A percentile compares a stretch with the other conserved stretches of the same genome.
Evolutionary conservation across 2,888 invertebrate species (phyloP).

Genomic region (Brachylomia viminalis): DNA sequence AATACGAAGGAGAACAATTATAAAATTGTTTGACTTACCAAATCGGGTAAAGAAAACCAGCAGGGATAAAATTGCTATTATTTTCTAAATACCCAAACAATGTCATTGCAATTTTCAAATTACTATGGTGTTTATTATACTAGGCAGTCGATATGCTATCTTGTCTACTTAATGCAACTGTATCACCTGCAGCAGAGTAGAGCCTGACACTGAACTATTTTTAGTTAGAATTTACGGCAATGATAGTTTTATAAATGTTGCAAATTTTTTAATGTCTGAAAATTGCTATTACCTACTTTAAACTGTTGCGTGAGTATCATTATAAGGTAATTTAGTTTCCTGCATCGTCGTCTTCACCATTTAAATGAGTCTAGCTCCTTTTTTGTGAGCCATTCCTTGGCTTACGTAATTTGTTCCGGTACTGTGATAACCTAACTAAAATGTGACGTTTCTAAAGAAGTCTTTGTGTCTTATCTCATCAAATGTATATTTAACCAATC

Average conservation of each 20-base stretch:
- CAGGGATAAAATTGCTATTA: not conserved
- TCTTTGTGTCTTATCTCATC: not conserved
- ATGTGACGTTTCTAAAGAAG: not conserved
- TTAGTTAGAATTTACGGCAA: conserved; percentile 49
- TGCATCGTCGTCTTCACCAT: not conserved
- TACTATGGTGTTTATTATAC: conserved; percentile 26
- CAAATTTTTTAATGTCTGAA: conserved; percentile 22
- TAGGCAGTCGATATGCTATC: conserved; percentile 32
- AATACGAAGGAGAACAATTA: not conserved
- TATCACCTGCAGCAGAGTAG: conserved; percentile 62
- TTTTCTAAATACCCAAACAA: conserved; percentile 22
- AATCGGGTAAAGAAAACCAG: not conserved
- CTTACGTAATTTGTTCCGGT: not conserved
- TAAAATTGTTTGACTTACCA: not conserved
- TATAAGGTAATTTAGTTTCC: conserved; percentile 8
- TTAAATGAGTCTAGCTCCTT: not conserved
- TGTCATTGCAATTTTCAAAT: conserved; percentile 45
- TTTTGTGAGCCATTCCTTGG: too few species aligned
- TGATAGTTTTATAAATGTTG: conserved; percentile 45
- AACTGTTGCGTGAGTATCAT: conserved; percentile 17
- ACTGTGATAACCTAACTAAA: not conserved
- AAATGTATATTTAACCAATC: conserved; percentile 26
- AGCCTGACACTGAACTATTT: conserved; percentile 39
- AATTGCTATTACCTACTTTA: conserved; percentile 16
- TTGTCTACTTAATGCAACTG: conserved; percentile 41